Conservation (phyloP, 2,797 vertebrate species). For the Ambastaia sidthimunki region DNA sequence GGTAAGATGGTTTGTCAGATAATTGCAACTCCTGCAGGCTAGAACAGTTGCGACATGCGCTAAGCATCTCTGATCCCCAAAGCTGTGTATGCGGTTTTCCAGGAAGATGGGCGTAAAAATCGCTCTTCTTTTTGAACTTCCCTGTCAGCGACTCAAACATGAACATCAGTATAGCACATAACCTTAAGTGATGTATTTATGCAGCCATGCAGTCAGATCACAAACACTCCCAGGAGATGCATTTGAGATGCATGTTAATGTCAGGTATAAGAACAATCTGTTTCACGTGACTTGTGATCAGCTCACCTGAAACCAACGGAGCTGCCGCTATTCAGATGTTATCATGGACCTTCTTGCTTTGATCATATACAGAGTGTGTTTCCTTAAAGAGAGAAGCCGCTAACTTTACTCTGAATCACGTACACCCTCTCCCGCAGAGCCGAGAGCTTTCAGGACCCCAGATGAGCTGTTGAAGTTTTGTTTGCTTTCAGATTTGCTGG, state of each 20-base stretch:
- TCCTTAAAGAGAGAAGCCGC: background rate
- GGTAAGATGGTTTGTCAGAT: slow-evolving; percentile 23
- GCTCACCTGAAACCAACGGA: too few relatives aligned
- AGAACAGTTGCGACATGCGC: background rate
- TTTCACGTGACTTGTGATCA: too few relatives aligned
- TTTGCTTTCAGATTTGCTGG: slow-evolving; percentile 12
- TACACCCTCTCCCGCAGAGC: background rate
- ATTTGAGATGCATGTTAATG: background rate
- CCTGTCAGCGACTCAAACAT: background rate
- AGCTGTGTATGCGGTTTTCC: slow-evolving; percentile 1
- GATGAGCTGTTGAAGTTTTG: slow-evolving; percentile 21
- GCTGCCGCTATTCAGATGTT: too few relatives aligned
- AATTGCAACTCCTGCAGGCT: background rate
- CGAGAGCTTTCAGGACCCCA: background rate
- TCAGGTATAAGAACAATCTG: too few relatives aligned
- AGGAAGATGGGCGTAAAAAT: background rate
- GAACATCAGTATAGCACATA: background rate
- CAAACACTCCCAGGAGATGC: background rate
- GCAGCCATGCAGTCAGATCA: background rate
- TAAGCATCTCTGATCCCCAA: background rate
- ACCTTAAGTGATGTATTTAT: background rate
- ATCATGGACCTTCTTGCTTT: background rate
- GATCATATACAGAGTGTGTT: background rate
- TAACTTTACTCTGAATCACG: background rate
- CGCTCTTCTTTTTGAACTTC: background rate